These are phyloP conservation scores for Andricus quercusramuli DNA, from an alignment of 2,888 invertebrate species.

Conservation along the genomic window DNA sequence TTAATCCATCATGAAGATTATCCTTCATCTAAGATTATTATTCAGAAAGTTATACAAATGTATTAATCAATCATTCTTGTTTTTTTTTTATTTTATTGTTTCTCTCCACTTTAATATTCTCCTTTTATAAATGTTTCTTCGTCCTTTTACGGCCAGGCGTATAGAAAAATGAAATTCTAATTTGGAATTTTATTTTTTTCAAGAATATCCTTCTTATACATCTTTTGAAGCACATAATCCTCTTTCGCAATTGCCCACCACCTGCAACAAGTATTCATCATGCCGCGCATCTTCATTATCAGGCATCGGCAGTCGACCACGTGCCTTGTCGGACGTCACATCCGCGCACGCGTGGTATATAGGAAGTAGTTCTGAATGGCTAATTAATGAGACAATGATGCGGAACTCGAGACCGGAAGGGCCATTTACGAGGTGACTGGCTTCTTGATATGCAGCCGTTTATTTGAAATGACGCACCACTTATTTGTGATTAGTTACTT, in stretches of 20 bases:
- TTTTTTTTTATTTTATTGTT: too few species aligned
- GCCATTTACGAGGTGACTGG: slow-evolving; percentile 45
- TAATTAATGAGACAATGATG: slow-evolving; percentile 72
- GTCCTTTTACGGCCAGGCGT: too few species aligned
- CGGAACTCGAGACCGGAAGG: slow-evolving; percentile 67
- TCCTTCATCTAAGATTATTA: too few species aligned
- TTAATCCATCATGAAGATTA: too few species aligned
- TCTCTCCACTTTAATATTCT: too few species aligned
- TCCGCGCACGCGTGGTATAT: slow-evolving; percentile 66
- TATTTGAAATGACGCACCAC: slow-evolving; percentile 46
- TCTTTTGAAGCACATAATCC: slow-evolving; percentile 47
- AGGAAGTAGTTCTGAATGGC: slow-evolving; percentile 73
- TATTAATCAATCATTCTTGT: too few species aligned
- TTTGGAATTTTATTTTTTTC: background rate
- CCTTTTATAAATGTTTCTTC: too few species aligned
- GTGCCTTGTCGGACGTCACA: slow-evolving; percentile 67
- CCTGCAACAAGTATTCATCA: slow-evolving; percentile 58
- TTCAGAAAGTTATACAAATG: too few species aligned
- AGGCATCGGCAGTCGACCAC: slow-evolving; percentile 59
- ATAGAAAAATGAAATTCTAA: background rate
- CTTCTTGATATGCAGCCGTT: slow-evolving; percentile 55
- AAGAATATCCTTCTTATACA: background rate
- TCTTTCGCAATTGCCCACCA: slow-evolving; percentile 57
- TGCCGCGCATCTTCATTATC: slow-evolving; percentile 56
- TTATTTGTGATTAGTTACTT: background rate